These are phyloP conservation scores for Trachelus troglodyta DNA, from an alignment of 2,888 invertebrate genomes.

Conservation along the genomic window DNA sequence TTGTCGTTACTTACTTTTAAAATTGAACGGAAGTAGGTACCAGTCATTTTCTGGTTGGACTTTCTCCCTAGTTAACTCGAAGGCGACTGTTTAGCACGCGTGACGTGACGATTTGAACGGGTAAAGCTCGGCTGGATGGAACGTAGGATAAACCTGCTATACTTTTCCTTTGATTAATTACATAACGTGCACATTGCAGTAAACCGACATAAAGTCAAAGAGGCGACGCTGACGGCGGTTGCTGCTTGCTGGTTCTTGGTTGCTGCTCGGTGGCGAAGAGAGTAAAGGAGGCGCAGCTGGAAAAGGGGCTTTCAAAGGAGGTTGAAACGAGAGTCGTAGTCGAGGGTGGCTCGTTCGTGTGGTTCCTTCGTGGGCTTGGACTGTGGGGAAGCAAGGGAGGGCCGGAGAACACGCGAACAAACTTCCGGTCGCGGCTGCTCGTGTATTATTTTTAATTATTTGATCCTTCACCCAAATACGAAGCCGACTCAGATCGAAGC, in stretches of 20 bases:
- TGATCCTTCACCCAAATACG: slow-evolving; percentile 26
- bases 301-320: not conserved
- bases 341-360: not conserved
- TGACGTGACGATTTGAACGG: not conserved
- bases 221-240: slow-evolving; percentile 12
- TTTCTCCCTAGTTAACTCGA: not conserved
- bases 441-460: slow-evolving; percentile 41
- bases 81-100: no score
- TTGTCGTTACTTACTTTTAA: not conserved
- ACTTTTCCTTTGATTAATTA: slow-evolving; percentile 32
- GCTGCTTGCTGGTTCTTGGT: not conserved
- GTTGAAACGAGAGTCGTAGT: no score
- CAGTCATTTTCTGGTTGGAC: not conserved
- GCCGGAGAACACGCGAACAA: slow-evolving; percentile 34
- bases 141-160: not conserved
- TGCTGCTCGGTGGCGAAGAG: not conserved
- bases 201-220: slow-evolving; percentile 18
- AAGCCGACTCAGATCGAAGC: slow-evolving; percentile 19
- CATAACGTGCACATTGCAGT: slow-evolving; percentile 4
- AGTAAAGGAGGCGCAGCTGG: slow-evolving; percentile 15
- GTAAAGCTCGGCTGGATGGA: not conserved
- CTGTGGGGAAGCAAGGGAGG: slow-evolving; percentile 13
- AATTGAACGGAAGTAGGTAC: not conserved
- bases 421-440: slow-evolving; percentile 28
- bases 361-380: not conserved